These are phyloP conservation scores for Orius insidiosus DNA, from an alignment of 1,140 invertebrate genomes.

Conservation along the genomic window DNA sequence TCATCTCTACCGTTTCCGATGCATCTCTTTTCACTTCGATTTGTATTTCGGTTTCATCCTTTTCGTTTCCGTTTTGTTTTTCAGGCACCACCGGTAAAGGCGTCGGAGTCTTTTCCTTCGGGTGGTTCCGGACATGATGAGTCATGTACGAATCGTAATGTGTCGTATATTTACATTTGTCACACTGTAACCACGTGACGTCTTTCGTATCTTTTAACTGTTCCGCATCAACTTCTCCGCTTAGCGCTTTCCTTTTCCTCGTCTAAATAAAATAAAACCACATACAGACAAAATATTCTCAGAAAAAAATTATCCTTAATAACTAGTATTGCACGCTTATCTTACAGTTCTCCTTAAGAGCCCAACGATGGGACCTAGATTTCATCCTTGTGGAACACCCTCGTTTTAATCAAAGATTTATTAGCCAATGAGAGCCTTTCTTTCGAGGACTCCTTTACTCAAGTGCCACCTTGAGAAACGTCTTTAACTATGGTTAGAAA, in stretches of 20 bases:
- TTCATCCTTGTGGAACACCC: no score
- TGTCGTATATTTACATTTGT: conserved; percentile 28
- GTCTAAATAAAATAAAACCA: no score
- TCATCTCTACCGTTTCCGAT: conserved; percentile 19
- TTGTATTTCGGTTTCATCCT: not conserved
- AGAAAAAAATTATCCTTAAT: no score
- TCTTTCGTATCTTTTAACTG: conserved; percentile 20
- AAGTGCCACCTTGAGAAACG: no score
- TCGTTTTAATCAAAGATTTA: no score
- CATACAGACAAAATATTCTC: no score
- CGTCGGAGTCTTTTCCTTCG: not conserved
- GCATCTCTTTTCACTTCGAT: conserved; percentile 7
- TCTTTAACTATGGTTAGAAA: no score
- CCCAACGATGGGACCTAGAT: no score
- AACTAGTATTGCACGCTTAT: no score
- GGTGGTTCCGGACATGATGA: conserved; percentile 19
- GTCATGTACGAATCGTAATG: conserved; percentile 24
- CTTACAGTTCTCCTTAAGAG: no score
- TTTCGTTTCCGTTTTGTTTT: conserved; percentile 12
- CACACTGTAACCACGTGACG: conserved; percentile 25
- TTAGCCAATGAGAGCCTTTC: no score
- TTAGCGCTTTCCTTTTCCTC: conserved; percentile 20
- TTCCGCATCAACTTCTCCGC: conserved; percentile 10
- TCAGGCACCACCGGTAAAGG: not conserved
- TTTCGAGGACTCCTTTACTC: no score